Percentiles rank a stretch among this genome's conserved stretches.
Conservation (phyloP, 2,888 invertebrate genomes). For the Hoplodrina ambigua region DNA sequence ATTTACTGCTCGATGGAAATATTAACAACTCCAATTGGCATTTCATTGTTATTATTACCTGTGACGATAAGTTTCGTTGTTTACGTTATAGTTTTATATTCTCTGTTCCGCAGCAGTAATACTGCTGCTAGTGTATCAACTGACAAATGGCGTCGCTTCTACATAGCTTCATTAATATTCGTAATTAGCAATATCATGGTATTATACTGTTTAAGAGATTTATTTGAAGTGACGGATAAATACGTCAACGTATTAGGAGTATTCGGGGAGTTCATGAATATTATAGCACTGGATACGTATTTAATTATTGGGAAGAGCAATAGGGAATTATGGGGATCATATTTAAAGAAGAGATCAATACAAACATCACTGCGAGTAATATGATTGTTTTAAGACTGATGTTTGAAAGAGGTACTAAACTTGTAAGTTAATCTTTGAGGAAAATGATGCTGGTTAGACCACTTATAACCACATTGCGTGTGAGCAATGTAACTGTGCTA, state of each 20-base stretch:
- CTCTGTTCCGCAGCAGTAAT: slow-evolving; percentile 14
- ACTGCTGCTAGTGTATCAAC: not conserved
- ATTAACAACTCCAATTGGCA: slow-evolving; percentile 45
- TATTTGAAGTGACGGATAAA: slow-evolving; percentile 37
- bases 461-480: not conserved
- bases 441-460: slow-evolving; percentile 2
- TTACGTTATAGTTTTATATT: slow-evolving; percentile 34
- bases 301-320: slow-evolving; percentile 33
- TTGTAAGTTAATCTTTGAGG: slow-evolving; percentile 1
- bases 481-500: not conserved
- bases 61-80: slow-evolving; percentile 36
- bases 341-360: slow-evolving; percentile 29
- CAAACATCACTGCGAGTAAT: slow-evolving; percentile 19
- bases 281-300: slow-evolving; percentile 36
- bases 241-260: slow-evolving; percentile 42
- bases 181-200: slow-evolving; percentile 44
- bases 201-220: slow-evolving; percentile 38
- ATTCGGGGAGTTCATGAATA: slow-evolving; percentile 44
- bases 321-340: slow-evolving; percentile 31
- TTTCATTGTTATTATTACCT: slow-evolving; percentile 35
- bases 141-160: slow-evolving; percentile 37
- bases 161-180: slow-evolving; percentile 43
- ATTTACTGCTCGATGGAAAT: slow-evolving; percentile 39
- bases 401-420: not conserved
- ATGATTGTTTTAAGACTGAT: not conserved